Evolutionary conservation across 2,888 invertebrate species (phyloP), one percentile per base, ranked within the genome.

Genomic region (Tiliacea aurago): DNA sequence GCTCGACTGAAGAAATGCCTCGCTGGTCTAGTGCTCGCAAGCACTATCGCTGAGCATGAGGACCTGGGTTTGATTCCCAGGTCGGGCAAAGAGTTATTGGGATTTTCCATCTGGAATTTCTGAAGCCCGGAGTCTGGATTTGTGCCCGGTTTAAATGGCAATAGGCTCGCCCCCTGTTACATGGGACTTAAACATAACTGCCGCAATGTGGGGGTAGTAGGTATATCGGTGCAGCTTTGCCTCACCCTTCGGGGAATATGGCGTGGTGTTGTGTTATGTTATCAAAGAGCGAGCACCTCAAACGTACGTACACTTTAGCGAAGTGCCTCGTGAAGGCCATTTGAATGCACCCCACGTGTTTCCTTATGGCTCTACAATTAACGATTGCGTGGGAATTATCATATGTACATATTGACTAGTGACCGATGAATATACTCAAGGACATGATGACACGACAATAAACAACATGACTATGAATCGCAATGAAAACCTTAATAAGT

Each of bases 331-430:
- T 13, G 33, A 18, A 18, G 9, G 1, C 9, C 2, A 28, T 43
- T 23, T 1, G 15, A 43, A 69, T 65, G 69, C 49, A 15, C 23
- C 0, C 51, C 69, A 23, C 69, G 69, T 67, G 67, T n/a, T 66
- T 69, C 66, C 49, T 41, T 41, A 68, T 49, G 18, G 37, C 20
- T 65, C 5, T 37, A 41, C 20, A 65, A 64, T 65, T 28, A 69
- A 66, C 20, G 66, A 47, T 49, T 13, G 13, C 18, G 20, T 47
- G 37, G 37, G 18, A 49, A 49, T 65, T 37, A 65, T 23, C 47
- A 23, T 63, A 62, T 18, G 43, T 33, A 28, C 47, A 63, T 63
- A 63, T 45, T 20, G 62, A 63, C 20, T 37, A 18, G 9, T 7
- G 23, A 2, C 5, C 47, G 37, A 23, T 23, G 10, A 9, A 13